Conservation (phyloP, 2,113 vertebrate species). For the Pomatorhinus ruficollis region DNA sequence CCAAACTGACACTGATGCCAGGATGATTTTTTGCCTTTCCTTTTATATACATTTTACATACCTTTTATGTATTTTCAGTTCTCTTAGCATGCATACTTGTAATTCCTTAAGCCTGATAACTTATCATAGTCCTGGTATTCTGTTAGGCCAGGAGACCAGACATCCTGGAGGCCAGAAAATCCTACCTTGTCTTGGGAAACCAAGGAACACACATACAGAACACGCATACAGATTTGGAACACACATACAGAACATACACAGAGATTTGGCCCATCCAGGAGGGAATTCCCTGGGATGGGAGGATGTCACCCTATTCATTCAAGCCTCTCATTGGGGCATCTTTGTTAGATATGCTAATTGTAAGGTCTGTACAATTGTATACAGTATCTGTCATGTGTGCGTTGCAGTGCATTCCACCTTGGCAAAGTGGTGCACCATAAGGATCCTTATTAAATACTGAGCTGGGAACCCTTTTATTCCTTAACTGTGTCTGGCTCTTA, state of each 20-base stretch:
- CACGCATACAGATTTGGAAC: not conserved
- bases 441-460: not conserved
- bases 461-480: not conserved
- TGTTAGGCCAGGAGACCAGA: not conserved
- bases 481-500: too few species aligned
- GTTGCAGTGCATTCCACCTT: not conserved
- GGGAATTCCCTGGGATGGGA: not conserved
- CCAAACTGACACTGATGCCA: not conserved
- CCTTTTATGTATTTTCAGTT: not conserved
- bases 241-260: not conserved
- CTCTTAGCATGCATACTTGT: not conserved
- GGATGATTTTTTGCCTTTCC: not conserved
- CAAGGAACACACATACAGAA: not conserved
- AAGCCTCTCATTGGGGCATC: not conserved
- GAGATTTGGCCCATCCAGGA: not conserved
- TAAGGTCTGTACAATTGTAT: not conserved
- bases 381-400: accelerated
- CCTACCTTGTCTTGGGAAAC: accelerated
- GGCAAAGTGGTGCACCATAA: too few species aligned
- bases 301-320: not conserved
- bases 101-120: not conserved
- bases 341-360: not conserved
- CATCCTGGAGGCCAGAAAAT: not conserved
- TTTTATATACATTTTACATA: not conserved
- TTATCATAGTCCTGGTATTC: not conserved